Base-by-base conservation (phyloP, 2,113 vertebrate genomes). In the Vulpes vulpes region DNA sequence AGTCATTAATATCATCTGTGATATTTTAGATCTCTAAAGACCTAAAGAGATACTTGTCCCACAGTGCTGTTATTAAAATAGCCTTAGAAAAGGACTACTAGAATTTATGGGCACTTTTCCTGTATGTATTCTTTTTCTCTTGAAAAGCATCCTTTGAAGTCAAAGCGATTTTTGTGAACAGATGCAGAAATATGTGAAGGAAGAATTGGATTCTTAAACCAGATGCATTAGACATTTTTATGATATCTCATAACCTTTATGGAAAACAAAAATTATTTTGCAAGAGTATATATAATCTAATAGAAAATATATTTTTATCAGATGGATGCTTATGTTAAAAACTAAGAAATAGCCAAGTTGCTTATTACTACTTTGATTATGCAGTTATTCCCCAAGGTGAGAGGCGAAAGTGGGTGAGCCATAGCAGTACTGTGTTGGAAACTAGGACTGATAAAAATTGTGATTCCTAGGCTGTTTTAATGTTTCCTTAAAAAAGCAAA, bases 181-280 rank as follows among this genome's bases (percentile, higher is more conserved):
- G 96, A 97, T 98, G 98, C 95, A 97, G 96, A 97, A 96, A 98
- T 97, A 97, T 97, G 97, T 98, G 97, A 97, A 96, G 91, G 96
- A 97, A 97, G 96, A 96, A 96, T 93, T 97, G 95, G 92, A 96
- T 96, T 97, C 96, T 96, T 95, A 97, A 96, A 91, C 92, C 97
- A 97, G 94, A 96, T 98, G 98, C 92, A 96, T 89, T 97, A 43
- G 97, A 98, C 97, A 90, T 95, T 97, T 98, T 98, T 98, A 98
- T 96, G 96, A 96, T 96, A 94, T 96, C 96, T 97, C 97, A 97
- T 98, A 98, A 93, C 96, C 93, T 97, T 97, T 97, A 93, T 86
- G 94, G 76, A 94, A 98, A 96, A 94, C 85, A 97, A 96, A 98
- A 96, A 96, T 95, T 96, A 96, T 96, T 98, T 97, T 96, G 19